Percentiles rank a stretch among this genome's conserved stretches.
Evolutionary conservation across 2,113 vertebrate species (phyloP).

Genomic region (Peromyscus californicus): DNA sequence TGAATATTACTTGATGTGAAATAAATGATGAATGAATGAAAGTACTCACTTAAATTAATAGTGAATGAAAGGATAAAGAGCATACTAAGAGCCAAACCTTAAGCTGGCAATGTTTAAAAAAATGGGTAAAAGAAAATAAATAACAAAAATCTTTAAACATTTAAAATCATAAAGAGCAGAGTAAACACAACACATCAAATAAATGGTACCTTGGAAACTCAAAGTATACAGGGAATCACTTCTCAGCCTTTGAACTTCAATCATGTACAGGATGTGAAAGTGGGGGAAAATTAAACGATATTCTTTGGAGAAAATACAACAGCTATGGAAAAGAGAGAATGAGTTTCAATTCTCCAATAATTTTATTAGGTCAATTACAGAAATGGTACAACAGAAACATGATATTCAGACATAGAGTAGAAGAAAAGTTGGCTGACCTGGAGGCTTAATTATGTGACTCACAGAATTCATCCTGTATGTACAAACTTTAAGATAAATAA

Average conservation of each 20-base stretch:
- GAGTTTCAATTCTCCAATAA: background rate
- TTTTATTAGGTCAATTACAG: background rate
- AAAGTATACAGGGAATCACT: background rate
- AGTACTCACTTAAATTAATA: slow-evolving; percentile 1
- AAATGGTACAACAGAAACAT: background rate
- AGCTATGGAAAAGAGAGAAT: background rate
- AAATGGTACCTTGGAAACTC: background rate
- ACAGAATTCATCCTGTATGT: background rate
- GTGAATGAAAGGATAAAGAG: background rate
- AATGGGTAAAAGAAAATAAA: background rate
- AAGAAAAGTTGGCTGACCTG: background rate
- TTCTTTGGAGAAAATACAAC: background rate
- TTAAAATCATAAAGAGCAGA: background rate
- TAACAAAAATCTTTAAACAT: background rate
- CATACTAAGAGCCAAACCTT: background rate
- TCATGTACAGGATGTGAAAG: background rate
- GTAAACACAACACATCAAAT: background rate
- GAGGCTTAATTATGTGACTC: background rate
- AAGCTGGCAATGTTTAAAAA: background rate
- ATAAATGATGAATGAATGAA: background rate
- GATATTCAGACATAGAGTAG: background rate
- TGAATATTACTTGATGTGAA: background rate
- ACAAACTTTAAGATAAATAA: background rate
- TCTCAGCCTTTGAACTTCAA: background rate
- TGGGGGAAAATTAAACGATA: background rate